A percentile compares a stretch with the other conserved stretches of the same genome.
Conservation (phyloP, 1,140 invertebrate genomes). For the Nilaparvata lugens region DNA sequence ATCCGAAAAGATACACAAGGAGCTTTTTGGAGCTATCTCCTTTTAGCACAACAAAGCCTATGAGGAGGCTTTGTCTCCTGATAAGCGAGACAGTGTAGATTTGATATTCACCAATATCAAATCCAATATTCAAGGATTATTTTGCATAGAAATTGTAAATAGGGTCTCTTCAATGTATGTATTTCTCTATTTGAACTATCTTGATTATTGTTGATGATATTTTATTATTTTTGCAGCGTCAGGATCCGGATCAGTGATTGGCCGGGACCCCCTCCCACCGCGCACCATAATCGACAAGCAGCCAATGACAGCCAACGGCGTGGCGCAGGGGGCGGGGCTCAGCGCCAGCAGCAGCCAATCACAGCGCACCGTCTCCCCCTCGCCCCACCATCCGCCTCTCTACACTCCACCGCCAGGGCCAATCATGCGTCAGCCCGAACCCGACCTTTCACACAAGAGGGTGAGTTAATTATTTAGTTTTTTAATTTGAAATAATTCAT, state of each 20-base stretch:
- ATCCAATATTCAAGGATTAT: too few species aligned
- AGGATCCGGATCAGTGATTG: constrained; percentile 46
- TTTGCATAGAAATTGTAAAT: too few species aligned
- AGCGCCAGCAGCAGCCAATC: constrained; percentile 34
- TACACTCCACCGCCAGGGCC: constrained; percentile 6
- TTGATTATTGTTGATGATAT: too few species aligned
- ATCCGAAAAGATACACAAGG: too few species aligned
- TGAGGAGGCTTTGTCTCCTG: too few species aligned
- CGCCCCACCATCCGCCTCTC: not conserved
- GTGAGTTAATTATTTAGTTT: constrained; percentile 6
- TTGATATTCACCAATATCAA: too few species aligned
- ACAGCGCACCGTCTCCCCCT: constrained; percentile 25
- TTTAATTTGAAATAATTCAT: not conserved
- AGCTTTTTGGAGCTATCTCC: too few species aligned
- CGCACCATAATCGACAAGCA: constrained; percentile 36
- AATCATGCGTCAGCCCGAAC: not conserved
- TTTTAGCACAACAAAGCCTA: too few species aligned
- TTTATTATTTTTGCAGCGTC: constrained; percentile 42
- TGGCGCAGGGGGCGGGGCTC: constrained; percentile 18
- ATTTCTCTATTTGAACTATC: too few species aligned
- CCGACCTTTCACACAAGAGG: constrained; percentile 5
- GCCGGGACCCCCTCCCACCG: constrained; percentile 40
- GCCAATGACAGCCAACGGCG: constrained; percentile 32
- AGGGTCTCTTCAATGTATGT: too few species aligned
- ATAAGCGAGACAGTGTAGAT: too few species aligned